Percentiles rank a stretch among this genome's conserved stretches.
Conservation (phyloP, 1,140 invertebrate genomes). For the Drosophila kurseongensis region DNA sequence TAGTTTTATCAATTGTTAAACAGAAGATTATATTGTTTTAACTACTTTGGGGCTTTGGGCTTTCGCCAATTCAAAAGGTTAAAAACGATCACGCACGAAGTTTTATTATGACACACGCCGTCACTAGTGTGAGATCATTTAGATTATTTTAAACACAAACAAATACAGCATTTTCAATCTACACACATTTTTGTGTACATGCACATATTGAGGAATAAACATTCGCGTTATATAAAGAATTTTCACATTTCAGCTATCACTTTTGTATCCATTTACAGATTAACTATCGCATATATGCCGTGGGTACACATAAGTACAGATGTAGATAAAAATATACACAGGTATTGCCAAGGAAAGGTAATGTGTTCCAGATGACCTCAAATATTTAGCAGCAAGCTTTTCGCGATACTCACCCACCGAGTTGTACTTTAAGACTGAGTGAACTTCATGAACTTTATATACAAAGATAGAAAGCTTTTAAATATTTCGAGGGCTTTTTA, state of each 20-base stretch:
- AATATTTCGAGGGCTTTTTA: slow-evolving; percentile 35
- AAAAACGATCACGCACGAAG: slow-evolving; percentile 31
- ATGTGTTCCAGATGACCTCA: slow-evolving; percentile 60
- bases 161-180: slow-evolving; percentile 30
- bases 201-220: slow-evolving; percentile 21
- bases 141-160: slow-evolving; percentile 50
- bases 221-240: slow-evolving; percentile 29
- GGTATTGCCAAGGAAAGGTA: slow-evolving; percentile 25
- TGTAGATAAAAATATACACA: slow-evolving; percentile 44
- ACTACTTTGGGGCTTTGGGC: slow-evolving; percentile 24
- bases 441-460: slow-evolving; percentile 63
- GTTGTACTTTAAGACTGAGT: slow-evolving; percentile 69
- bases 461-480: slow-evolving; percentile 55
- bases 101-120: slow-evolving; percentile 21
- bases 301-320: slow-evolving; percentile 26
- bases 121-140: slow-evolving; percentile 45
- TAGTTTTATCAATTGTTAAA: slow-evolving; percentile 26
- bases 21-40: slow-evolving; percentile 34
- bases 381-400: slow-evolving; percentile 60
- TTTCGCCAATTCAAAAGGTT: slow-evolving; percentile 29
- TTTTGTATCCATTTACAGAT: slow-evolving; percentile 34
- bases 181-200: slow-evolving; percentile 26
- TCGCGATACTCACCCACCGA: slow-evolving; percentile 66
- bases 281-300: slow-evolving; percentile 17
- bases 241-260: slow-evolving; percentile 14